These are phyloP conservation scores for Neodiprion lecontei DNA, from an alignment of 1,140 invertebrate genomes.

Conservation along the genomic window DNA sequence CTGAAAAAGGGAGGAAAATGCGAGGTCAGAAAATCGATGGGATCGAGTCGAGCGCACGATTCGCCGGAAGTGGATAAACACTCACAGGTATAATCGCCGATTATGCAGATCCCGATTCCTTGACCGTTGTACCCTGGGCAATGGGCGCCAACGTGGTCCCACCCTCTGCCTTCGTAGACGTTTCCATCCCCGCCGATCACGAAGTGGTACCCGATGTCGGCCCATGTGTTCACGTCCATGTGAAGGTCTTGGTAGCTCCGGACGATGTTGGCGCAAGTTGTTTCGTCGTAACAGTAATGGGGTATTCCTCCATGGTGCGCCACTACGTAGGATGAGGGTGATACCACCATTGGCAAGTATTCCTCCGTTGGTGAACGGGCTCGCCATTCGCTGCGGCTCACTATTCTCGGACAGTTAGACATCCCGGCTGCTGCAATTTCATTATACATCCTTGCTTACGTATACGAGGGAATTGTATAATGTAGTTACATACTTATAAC, in stretches of 20 bases:
- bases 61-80: not conserved
- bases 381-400: constrained; percentile 65
- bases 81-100: constrained; percentile 57
- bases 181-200: constrained; percentile 71
- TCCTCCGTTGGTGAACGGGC: constrained; percentile 63
- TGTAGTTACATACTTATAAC: not conserved
- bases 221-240: constrained; percentile 68
- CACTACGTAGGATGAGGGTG: constrained; percentile 45
- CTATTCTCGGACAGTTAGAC: constrained; percentile 43
- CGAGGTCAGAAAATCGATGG: not conserved
- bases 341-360: constrained; percentile 3
- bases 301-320: constrained; percentile 48
- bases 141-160: constrained; percentile 72
- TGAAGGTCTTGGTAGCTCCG: constrained; percentile 63
- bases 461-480: not conserved
- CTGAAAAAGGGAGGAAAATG: constrained; percentile 45
- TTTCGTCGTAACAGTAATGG: constrained; percentile 44
- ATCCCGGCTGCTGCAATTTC: not conserved
- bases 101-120: constrained; percentile 71
- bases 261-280: constrained; percentile 52
- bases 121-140: constrained; percentile 70
- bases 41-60: not conserved
- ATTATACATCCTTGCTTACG: not conserved
- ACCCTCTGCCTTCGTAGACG: constrained; percentile 76
- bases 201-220: constrained; percentile 74